These are phyloP conservation scores for Troides aeacus DNA, from an alignment of 2,888 invertebrate species.

Conservation along the genomic window DNA sequence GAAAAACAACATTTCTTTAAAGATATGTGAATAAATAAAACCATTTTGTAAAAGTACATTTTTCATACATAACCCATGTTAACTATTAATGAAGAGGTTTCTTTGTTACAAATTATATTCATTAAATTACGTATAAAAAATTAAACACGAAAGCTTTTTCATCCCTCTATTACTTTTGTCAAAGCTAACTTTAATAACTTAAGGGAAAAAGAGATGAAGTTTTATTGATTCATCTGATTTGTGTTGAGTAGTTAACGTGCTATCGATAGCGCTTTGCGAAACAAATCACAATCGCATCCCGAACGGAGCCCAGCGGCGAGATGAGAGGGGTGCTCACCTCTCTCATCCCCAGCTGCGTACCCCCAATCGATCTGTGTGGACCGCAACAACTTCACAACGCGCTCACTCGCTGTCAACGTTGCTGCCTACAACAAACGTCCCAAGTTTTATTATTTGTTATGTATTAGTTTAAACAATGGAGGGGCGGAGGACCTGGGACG, in stretches of 20 bases:
- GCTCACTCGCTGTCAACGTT: slow-evolving; percentile 65
- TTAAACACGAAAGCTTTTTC: too few species aligned
- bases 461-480: slow-evolving; percentile 65
- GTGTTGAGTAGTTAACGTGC: slow-evolving; percentile 37
- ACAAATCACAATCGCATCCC: slow-evolving; percentile 71
- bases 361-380: slow-evolving; percentile 73
- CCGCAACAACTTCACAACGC: slow-evolving; percentile 56
- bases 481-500: slow-evolving; percentile 75
- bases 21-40: background rate
- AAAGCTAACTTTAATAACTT: too few species aligned
- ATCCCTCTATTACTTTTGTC: too few species aligned
- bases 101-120: too few species aligned
- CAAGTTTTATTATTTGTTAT: slow-evolving; percentile 46
- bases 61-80: too few species aligned
- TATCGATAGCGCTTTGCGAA: slow-evolving; percentile 40
- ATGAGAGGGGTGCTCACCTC: slow-evolving; percentile 68
- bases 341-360: slow-evolving; percentile 70
- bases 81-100: too few species aligned
- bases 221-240: slow-evolving; percentile 29
- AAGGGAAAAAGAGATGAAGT: too few species aligned
- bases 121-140: too few species aligned
- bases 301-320: slow-evolving; percentile 65
- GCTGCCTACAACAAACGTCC: slow-evolving; percentile 52
- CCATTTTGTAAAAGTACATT: too few species aligned
- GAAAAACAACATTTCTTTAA: background rate